Conservation (phyloP, 2,113 vertebrate species). For the Peromyscus polionotus region DNA sequence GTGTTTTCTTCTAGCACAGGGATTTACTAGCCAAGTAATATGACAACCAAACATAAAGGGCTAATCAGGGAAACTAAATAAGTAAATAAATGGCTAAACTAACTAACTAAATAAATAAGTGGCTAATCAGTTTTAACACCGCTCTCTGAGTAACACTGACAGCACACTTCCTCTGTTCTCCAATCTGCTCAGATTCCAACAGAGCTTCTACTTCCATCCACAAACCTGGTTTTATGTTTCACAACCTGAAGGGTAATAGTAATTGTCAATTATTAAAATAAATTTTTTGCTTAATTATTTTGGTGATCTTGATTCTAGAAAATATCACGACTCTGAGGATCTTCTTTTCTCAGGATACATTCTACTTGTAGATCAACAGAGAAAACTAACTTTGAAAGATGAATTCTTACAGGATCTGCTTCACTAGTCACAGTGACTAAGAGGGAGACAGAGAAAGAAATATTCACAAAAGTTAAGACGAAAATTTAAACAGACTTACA, state of each 20-base stretch:
- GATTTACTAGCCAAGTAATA: slow-evolving; percentile 34
- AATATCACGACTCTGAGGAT: not conserved
- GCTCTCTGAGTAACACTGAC: not conserved
- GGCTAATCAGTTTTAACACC: not conserved
- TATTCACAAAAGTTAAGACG: not conserved
- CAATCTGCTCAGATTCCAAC: not conserved
- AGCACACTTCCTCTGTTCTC: not conserved
- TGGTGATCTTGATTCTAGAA: slow-evolving; percentile 34
- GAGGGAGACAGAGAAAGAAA: slow-evolving; percentile 28
- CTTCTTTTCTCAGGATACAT: not conserved
- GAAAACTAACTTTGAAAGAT: slow-evolving; percentile 34
- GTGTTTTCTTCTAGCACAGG: not conserved
- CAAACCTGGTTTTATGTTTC: not conserved
- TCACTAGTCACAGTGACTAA: slow-evolving; percentile 38
- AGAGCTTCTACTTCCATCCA: not conserved
- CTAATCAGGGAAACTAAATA: not conserved
- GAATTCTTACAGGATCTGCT: not conserved
- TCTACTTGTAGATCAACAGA: not conserved
- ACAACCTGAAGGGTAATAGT: not conserved
- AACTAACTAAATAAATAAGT: too few relatives aligned
- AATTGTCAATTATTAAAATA: not conserved
- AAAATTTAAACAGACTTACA: slow-evolving; percentile 27
- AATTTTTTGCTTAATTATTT: slow-evolving; percentile 42
- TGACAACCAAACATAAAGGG: not conserved
- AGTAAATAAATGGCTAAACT: too few relatives aligned